Percentiles rank a stretch among this genome's conserved stretches.
Conservation (phyloP, 2,888 invertebrate species). For the Cryptus armator region DNA sequence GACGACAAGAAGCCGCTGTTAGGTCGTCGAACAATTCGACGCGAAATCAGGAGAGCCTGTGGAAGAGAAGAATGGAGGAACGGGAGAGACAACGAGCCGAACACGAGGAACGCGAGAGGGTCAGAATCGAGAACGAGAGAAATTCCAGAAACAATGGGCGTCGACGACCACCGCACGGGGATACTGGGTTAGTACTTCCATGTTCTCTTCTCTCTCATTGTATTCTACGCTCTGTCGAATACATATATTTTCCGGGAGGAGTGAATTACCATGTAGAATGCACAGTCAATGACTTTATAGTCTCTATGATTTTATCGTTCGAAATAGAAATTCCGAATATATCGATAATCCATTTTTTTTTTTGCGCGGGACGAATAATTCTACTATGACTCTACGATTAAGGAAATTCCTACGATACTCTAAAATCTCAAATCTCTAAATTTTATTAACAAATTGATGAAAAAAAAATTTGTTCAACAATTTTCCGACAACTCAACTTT, state of each 20-base stretch:
- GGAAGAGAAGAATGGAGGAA: constrained; percentile 62
- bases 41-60: constrained; percentile 54
- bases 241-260: neutral
- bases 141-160: constrained; percentile 56
- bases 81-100: constrained; percentile 61
- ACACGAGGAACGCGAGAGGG: constrained; percentile 42
- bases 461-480: too few relatives aligned
- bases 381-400: too few relatives aligned
- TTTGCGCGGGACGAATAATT: too few relatives aligned
- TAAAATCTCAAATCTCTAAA: too few relatives aligned
- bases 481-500: too few relatives aligned
- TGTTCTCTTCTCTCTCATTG: neutral
- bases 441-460: too few relatives aligned
- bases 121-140: constrained; percentile 59
- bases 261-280: neutral
- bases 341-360: neutral
- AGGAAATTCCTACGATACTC: too few relatives aligned
- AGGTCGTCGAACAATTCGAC: constrained; percentile 26
- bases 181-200: constrained; percentile 50
- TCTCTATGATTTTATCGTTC: neutral
- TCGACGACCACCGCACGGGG: constrained; percentile 51
- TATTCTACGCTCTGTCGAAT: neutral
- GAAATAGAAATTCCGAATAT: neutral
- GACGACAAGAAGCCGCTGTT: constrained; percentile 42
- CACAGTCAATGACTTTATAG: neutral